Conservation (phyloP, 2,113 vertebrate species). For the cattle (Bos taurus) region ARS-UCD2.0 NC_037340.1:57506001-57506500, state of each 20-base stretch:
- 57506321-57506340: neutral
- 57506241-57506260: neutral
- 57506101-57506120: rapidly evolving
- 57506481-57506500: neutral
- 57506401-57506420: neutral
- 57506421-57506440: neutral
- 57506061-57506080: neutral
- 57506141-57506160: constrained; percentile 42
- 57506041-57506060: neutral
- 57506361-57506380: neutral
- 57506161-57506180: constrained; percentile 65
- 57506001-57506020: neutral
- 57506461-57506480: neutral
- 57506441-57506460: neutral
- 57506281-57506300: neutral
- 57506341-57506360: neutral
- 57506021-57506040: neutral
- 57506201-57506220: neutral
- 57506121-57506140: neutral
- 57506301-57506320: neutral
- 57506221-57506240: neutral
- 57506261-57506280: neutral
- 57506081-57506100: neutral
- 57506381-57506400: neutral
- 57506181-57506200: constrained; percentile 22